Evolutionary conservation across 2,888 invertebrate genomes (phyloP), one percentile per base, ranked within the genome.

Genomic region (Machimus atricapillus): DNA sequence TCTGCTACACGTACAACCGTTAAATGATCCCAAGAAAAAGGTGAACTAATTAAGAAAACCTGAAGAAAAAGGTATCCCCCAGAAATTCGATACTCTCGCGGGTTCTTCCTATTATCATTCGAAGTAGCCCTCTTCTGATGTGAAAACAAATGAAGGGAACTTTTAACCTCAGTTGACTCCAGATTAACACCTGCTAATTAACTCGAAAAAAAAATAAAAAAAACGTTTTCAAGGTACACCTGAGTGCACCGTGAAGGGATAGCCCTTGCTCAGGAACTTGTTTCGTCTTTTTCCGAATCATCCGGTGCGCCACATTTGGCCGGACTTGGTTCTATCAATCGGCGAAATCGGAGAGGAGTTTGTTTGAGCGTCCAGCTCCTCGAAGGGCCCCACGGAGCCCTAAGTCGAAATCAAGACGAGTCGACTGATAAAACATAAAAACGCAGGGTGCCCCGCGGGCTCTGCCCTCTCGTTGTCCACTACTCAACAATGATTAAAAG

Each of bases 181-280:
- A 83, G 66, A 83, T 83, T 83, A 83, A 83, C 82, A 83, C 82
- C 82, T 83, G 82, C 82, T 83, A 83, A 83, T 83, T 83, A 83
- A 66, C 82, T 83, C n/a, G n/a, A n/a, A n/a, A n/a, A n/a, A 7
- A 37, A 56, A 23, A 23, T 23, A 37, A 82, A 66, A 34, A 56
- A 9, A 23, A 66, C 23, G 66, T 23, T 66, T 83, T 34, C 37
- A 58, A 52, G 46, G 82, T 83, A 83, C 58, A 12, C 34, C n/a
- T 27, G 81, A 34, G 56, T 81, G 56, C 81, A 56, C 52, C 82
- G 56, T 1, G 43, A 19, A 66, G 23, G 23, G 27, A 58, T 23
- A 19, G 66, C n/a, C n/a, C 58, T 8, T 16, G 5, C 8, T n/a
- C 23, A 37, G n/a, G 34, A 83, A 83, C 82, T 66, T 37, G 58